Conservation (phyloP, 1,140 invertebrate species). For the Phthorimaea operculella region DNA sequence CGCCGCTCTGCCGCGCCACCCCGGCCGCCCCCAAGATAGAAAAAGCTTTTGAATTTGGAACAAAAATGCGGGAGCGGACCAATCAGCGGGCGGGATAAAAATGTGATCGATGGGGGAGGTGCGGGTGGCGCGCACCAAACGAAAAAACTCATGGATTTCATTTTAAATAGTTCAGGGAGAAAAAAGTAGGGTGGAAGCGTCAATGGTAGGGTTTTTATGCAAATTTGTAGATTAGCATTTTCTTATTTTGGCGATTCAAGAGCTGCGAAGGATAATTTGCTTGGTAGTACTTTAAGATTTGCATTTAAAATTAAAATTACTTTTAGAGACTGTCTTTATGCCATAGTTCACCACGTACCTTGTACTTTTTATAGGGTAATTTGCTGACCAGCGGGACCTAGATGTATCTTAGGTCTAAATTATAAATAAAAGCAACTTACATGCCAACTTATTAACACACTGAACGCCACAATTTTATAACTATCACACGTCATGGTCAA, state of each 20-base stretch:
- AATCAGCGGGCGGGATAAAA: conserved; percentile 42
- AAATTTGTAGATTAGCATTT: too few relatives aligned
- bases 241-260: too few relatives aligned
- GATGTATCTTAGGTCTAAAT: too few relatives aligned
- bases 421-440: too few relatives aligned
- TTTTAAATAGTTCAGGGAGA: not conserved
- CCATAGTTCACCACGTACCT: too few relatives aligned
- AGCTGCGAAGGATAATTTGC: too few relatives aligned
- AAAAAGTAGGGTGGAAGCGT: not conserved
- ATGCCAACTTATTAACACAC: too few relatives aligned
- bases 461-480: not conserved
- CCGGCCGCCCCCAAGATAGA: conserved; percentile 46
- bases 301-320: too few relatives aligned
- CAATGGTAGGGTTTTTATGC: not conserved
- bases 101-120: conserved; percentile 42
- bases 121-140: conserved; percentile 19
- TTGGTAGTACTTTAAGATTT: too few relatives aligned
- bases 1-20: conserved; percentile 32
- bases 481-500: conserved; percentile 37
- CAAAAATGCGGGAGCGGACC: conserved; percentile 50
- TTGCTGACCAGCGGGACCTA: too few relatives aligned
- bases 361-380: too few relatives aligned
- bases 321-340: too few relatives aligned
- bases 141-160: not conserved
- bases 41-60: conserved; percentile 58